Percentiles rank a stretch among this genome's conserved stretches.
phyloP scores from a whole-genome alignment of 2,888 invertebrate genomes.

The Mycogona germanica region DNA sequence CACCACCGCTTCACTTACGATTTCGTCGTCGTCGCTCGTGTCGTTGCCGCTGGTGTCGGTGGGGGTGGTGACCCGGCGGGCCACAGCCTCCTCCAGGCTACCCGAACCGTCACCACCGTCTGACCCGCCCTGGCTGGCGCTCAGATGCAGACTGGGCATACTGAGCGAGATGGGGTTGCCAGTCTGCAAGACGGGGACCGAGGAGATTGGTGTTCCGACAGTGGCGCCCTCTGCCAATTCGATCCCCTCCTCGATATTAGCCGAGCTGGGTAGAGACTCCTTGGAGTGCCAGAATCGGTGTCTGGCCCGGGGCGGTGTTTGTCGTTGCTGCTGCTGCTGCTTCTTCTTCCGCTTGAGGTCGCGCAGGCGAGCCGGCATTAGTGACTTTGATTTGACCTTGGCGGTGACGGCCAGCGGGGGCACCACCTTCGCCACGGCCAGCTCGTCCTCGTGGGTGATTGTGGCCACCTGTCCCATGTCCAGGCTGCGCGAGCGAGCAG shows the following conservation, averaged over 20 bases:
- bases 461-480: conserved; percentile 13
- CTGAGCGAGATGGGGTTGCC: neutral
- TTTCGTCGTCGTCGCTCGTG: no score
- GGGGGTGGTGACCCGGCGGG: no score
- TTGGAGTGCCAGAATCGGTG: conserved; percentile 11
- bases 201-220: neutral
- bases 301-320: neutral
- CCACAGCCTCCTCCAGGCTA: no score
- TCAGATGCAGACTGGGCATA: conserved; percentile 12
- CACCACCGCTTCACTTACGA: no score
- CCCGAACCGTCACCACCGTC: no score
- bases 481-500: conserved; percentile 12
- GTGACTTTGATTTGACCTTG: neutral
- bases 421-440: no score
- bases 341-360: conserved; percentile 15
- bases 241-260: neutral
- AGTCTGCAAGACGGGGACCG: neutral
- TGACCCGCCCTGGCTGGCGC: no score
- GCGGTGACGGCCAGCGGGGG: neutral
- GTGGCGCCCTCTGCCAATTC: neutral
- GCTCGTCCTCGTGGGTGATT: neutral
- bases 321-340: conserved; percentile 5
- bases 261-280: conserved; percentile 11
- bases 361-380: conserved; percentile 5
- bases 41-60: no score